Percentiles rank a stretch among this genome's conserved stretches.
These are phyloP conservation scores for Strix occidentalis DNA, from an alignment of 2,797 vertebrate genomes.

Conservation along the genomic window DNA sequence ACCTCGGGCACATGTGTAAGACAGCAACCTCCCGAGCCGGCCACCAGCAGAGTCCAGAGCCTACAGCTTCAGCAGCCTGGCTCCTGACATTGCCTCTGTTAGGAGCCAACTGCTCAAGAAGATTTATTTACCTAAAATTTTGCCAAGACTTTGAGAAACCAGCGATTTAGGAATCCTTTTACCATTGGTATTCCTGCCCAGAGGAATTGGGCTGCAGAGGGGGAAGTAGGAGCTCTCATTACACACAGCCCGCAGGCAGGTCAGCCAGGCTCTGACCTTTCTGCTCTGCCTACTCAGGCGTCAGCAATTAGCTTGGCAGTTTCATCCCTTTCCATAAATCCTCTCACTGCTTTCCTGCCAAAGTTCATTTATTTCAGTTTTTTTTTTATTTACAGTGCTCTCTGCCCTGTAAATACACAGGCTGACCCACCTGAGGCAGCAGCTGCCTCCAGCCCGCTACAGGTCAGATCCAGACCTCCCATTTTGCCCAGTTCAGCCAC, in stretches of 20 bases:
- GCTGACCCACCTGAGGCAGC: background rate
- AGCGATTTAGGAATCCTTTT: background rate
- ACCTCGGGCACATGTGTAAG: rapidly evolving
- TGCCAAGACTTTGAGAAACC: background rate
- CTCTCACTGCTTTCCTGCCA: background rate
- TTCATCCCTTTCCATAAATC: background rate
- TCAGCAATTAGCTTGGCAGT: background rate
- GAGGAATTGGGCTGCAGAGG: background rate
- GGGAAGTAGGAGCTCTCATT: background rate
- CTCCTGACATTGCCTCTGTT: background rate
- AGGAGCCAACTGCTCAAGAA: background rate
- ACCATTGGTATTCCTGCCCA: background rate
- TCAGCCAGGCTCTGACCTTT: background rate
- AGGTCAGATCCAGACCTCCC: background rate
- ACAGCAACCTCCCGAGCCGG: background rate
- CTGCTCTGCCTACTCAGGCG: background rate
- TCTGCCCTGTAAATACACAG: background rate
- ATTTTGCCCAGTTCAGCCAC: background rate
- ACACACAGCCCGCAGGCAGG: background rate
- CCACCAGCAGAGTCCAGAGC: background rate
- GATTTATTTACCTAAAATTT: background rate
- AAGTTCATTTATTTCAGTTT: background rate
- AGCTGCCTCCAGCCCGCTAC: background rate
- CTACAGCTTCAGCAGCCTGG: background rate
- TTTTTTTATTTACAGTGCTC: background rate